Conservation (phyloP, 1,140 invertebrate species). For the Drosophila ogumai region DNA sequence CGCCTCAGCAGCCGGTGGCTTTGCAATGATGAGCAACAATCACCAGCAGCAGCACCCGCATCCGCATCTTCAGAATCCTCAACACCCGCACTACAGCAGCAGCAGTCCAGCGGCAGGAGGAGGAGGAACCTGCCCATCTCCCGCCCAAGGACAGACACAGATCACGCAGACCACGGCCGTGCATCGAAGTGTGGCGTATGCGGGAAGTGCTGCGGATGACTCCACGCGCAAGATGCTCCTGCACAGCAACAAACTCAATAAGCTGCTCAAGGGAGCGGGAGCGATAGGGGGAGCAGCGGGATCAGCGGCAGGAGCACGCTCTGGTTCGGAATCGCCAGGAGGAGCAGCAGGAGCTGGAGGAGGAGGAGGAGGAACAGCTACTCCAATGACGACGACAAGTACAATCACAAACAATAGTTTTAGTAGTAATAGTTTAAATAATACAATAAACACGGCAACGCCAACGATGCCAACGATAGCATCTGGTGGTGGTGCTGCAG, state of each 20-base stretch:
- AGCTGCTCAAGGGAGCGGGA: conserved; percentile 77
- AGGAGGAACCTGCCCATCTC: conserved; percentile 65
- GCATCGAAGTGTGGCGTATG: conserved; percentile 85
- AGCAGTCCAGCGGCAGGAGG: conserved; percentile 24
- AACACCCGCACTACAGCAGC: conserved; percentile 59
- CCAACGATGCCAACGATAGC: conserved; percentile 75
- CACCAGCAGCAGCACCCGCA: conserved; percentile 54
- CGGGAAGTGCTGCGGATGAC: conserved; percentile 86
- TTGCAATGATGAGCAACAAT: conserved; percentile 66
- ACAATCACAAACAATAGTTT: conserved; percentile 85
- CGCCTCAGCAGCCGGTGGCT: conserved; percentile 78
- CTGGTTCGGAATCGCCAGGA: conserved; percentile 75
- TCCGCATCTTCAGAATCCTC: conserved; percentile 59
- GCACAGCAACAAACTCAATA: conserved; percentile 85
- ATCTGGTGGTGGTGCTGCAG: conserved; percentile 26
- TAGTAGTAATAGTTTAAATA: conserved; percentile 84
- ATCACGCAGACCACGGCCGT: conserved; percentile 83
- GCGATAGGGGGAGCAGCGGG: conserved; percentile 49
- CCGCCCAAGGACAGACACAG: conserved; percentile 57
- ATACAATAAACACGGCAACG: conserved; percentile 79
- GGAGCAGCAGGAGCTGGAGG: conserved; percentile 55
- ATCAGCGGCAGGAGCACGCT: conserved; percentile 46
- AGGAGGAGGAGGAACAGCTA: conserved; percentile 37
- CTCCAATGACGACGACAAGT: conserved; percentile 79
- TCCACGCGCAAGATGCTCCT: conserved; percentile 84